These are phyloP conservation scores for Leuciscus waleckii DNA, from an alignment of 2,797 vertebrate species.

Conservation along the genomic window DNA sequence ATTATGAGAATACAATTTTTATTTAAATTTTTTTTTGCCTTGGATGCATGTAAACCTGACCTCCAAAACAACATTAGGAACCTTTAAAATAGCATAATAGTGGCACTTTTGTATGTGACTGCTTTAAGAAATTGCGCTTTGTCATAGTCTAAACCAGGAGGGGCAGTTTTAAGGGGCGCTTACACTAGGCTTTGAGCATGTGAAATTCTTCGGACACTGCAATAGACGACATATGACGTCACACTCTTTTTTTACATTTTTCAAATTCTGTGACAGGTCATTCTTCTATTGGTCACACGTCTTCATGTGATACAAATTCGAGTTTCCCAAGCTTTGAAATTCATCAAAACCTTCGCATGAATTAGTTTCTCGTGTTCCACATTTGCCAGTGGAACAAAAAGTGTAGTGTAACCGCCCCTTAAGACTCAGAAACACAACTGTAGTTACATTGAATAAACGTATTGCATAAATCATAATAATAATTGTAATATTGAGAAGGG, in stretches of 20 bases:
- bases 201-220: not conserved
- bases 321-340: not conserved
- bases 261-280: not conserved
- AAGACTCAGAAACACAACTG: not conserved
- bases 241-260: not conserved
- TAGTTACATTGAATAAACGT: not conserved
- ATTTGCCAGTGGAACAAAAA: not conserved
- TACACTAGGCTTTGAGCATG: not conserved
- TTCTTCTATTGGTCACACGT: not conserved
- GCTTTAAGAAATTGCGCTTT: not conserved
- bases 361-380: too few species aligned
- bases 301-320: not conserved
- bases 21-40: too few species aligned
- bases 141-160: not conserved
- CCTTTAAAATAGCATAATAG: not conserved
- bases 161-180: not conserved
- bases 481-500: not conserved
- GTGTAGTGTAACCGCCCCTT: not conserved
- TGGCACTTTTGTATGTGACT: not conserved
- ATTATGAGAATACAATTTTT: too few species aligned
- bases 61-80: not conserved
- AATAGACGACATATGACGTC: not conserved
- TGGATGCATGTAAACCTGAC: not conserved
- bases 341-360: not conserved
- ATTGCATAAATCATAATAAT: not conserved